Evolutionary conservation across 2,113 vertebrate species (phyloP).

Genomic region (Phrynocephalus versicolor): DNA sequence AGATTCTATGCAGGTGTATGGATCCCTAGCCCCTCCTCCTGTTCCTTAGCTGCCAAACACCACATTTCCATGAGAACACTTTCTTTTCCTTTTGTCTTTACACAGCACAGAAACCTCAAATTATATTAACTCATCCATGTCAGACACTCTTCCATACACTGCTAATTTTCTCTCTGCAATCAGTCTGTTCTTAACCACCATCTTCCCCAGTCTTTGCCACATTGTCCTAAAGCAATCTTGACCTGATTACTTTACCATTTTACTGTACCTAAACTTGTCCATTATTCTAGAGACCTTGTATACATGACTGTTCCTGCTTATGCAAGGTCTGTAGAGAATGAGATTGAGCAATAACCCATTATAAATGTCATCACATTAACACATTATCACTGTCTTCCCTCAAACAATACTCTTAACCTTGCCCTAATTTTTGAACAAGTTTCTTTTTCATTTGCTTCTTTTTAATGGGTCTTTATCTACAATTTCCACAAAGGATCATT

Average conservation of each 20-base stretch:
- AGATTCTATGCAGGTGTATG: not conserved
- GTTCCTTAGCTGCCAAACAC: not conserved
- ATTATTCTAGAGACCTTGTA: not conserved
- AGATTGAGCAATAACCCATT: not conserved
- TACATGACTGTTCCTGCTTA: not conserved
- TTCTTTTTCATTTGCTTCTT: not conserved
- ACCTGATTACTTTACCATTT: not conserved
- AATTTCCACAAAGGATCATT: slow-evolving; percentile 3
- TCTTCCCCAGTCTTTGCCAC: not conserved
- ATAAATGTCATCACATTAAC: not conserved
- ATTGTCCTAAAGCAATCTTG: not conserved
- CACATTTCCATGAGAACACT: not conserved
- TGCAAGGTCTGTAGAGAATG: not conserved
- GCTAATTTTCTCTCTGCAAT: not conserved
- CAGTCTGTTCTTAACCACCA: not conserved
- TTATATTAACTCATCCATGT: not conserved
- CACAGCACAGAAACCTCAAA: not conserved
- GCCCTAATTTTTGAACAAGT: not conserved
- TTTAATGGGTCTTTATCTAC: not conserved
- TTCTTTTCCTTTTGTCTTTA: not conserved
- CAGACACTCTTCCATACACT: not conserved
- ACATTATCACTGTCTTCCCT: not conserved
- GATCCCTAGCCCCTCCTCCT: not conserved
- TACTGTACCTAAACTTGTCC: not conserved
- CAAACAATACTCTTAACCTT: not conserved